Percentiles rank a stretch among this genome's conserved stretches.
Evolutionary conservation across 2,797 vertebrate species (phyloP).

Genomic region (Pampus argenteus): DNA sequence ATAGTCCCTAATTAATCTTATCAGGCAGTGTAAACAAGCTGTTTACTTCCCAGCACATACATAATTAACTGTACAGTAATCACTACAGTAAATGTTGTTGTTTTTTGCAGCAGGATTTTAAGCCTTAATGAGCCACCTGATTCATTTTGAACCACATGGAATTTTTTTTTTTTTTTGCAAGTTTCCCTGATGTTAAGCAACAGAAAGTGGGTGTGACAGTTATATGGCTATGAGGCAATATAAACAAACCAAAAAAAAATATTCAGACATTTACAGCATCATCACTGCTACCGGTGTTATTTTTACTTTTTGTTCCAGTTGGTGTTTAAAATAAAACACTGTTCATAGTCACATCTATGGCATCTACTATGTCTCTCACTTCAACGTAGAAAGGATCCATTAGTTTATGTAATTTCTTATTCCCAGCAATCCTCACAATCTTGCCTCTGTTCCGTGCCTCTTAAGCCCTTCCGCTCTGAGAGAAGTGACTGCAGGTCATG

Average conservation of each 20-base stretch:
- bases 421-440: slow-evolving; percentile 58
- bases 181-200: not conserved
- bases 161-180: too few relatives aligned
- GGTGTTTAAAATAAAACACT: slow-evolving; percentile 56
- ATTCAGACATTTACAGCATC: slow-evolving; percentile 29
- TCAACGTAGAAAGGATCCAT: slow-evolving; percentile 41
- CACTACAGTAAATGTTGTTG: not conserved
- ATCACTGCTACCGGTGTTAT: slow-evolving; percentile 31
- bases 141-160: not conserved
- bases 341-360: slow-evolving; percentile 57
- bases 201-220: slow-evolving; percentile 11
- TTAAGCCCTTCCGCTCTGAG: slow-evolving; percentile 30
- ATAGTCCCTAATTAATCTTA: not conserved
- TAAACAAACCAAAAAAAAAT: slow-evolving; percentile 50
- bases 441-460: slow-evolving; percentile 32
- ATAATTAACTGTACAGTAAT: not conserved
- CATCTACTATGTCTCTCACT: slow-evolving; percentile 14
- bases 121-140: slow-evolving; percentile 7
- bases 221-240: slow-evolving; percentile 12
- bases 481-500: slow-evolving; percentile 26
- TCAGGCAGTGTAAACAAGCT: slow-evolving; percentile 1
- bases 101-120: not conserved
- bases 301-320: slow-evolving; percentile 26
- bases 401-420: slow-evolving; percentile 70
- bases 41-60: not conserved